Conservation (phyloP, 2,888 invertebrate species). For the Lasioglossum villosulum region DNA sequence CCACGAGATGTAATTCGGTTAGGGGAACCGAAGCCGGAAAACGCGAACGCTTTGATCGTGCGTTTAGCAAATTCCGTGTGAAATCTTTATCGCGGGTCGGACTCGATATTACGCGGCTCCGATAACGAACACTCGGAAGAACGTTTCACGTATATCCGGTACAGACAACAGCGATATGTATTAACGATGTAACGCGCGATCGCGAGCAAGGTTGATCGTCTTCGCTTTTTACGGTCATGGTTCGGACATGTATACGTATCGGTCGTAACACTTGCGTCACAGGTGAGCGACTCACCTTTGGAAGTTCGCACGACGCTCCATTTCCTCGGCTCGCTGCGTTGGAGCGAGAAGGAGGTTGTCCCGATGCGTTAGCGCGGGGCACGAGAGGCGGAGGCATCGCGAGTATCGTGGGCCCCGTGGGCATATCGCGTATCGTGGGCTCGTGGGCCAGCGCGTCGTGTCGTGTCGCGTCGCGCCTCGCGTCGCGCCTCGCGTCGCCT, state of each 20-base stretch:
- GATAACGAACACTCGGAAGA: background rate
- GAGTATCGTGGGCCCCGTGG: background rate
- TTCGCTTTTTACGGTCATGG: background rate
- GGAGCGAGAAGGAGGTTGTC: background rate
- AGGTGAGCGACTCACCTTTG: constrained; percentile 22
- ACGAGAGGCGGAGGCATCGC: background rate
- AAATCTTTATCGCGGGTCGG: background rate
- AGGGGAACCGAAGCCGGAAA: background rate
- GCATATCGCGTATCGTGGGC: background rate
- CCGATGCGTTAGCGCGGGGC: background rate
- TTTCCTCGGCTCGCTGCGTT: background rate
- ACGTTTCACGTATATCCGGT: background rate
- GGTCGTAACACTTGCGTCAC: background rate
- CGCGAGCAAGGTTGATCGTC: background rate
- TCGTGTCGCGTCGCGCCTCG: background rate
- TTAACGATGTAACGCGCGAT: background rate
- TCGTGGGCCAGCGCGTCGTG: background rate
- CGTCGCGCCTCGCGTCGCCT: background rate
- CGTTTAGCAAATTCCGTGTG: background rate
- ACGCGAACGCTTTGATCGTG: background rate
- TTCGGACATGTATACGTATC: background rate
- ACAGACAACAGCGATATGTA: background rate
- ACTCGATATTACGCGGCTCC: background rate
- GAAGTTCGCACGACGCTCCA: constrained; percentile 26
- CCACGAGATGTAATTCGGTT: background rate